A percentile compares a stretch with the other conserved stretches of the same genome.
Conservation (phyloP, 1,140 invertebrate genomes). For the Bradysia coprophila region DNA sequence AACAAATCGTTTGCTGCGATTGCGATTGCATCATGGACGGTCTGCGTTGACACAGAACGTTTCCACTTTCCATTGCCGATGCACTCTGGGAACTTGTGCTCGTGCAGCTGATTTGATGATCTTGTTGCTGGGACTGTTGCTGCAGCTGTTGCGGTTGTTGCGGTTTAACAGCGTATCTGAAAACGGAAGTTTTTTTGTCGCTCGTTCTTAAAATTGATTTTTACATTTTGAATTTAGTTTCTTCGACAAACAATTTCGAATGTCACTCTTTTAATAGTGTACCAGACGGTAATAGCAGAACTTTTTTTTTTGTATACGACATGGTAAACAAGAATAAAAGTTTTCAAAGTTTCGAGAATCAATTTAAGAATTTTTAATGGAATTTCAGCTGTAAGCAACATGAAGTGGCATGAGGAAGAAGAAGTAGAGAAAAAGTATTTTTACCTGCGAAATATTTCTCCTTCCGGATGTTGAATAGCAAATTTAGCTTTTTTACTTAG, state of each 20-base stretch:
- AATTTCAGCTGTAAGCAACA: no score
- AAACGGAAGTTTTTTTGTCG: neutral
- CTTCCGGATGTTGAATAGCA: slow-evolving; percentile 38
- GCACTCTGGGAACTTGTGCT: neutral
- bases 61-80: neutral
- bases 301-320: neutral
- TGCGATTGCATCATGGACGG: slow-evolving; percentile 6
- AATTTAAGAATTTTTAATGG: neutral
- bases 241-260: neutral
- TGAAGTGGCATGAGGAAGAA: neutral
- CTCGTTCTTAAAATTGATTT: neutral
- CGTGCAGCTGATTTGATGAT: neutral
- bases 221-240: neutral
- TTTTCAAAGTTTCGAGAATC: neutral
- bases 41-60: neutral
- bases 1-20: slow-evolving; percentile 24
- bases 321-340: neutral
- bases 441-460: slow-evolving; percentile 32
- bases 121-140: neutral
- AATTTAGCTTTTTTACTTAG: slow-evolving; percentile 52
- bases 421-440: slow-evolving; percentile 1
- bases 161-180: slow-evolving; percentile 21
- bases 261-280: neutral
- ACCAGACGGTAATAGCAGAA: neutral
- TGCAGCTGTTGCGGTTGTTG: slow-evolving; percentile 4